Percentiles rank a stretch among this genome's conserved stretches.
Conservation (phyloP, 53 echinoderm and acorn worm species). For the Echinarachnius parma region DNA sequence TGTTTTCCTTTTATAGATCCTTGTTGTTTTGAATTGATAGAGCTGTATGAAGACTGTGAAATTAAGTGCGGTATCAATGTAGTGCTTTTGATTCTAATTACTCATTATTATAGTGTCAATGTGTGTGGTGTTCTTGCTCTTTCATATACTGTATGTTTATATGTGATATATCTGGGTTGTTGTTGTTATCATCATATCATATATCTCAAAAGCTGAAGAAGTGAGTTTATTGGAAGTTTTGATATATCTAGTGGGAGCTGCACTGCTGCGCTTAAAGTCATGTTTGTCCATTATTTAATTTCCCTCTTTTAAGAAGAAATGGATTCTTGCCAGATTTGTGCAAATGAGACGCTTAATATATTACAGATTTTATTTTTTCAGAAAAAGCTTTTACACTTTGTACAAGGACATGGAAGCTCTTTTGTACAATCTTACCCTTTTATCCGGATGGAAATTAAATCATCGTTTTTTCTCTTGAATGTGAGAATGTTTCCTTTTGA, state of each 20-base stretch:
- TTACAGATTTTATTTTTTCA: slow-evolving; percentile 46
- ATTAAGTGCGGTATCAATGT: slow-evolving; percentile 15
- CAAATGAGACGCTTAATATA: slow-evolving; percentile 40
- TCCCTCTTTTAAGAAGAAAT: slow-evolving; percentile 17
- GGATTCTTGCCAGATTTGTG: slow-evolving; percentile 46
- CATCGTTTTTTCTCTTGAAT: no score
- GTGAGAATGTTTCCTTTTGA: no score
- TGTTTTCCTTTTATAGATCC: no score
- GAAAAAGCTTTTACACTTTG: slow-evolving; percentile 15
- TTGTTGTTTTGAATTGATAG: no score
- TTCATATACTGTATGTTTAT: no score
- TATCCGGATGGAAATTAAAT: neutral
- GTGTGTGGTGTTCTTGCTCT: slow-evolving; percentile 43
- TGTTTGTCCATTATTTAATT: slow-evolving; percentile 54
- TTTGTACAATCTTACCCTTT: neutral
- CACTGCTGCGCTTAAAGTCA: no score
- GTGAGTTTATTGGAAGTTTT: neutral
- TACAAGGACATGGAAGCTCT: slow-evolving; percentile 26
- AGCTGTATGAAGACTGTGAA: neutral
- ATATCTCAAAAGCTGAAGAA: neutral
- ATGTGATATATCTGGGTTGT: no score
- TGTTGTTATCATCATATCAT: no score
- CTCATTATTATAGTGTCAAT: slow-evolving; percentile 36
- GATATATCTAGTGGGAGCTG: no score
- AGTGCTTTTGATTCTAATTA: slow-evolving; percentile 4